Conservation (phyloP, 2,797 vertebrate species). For the Chelonia mydas region DNA sequence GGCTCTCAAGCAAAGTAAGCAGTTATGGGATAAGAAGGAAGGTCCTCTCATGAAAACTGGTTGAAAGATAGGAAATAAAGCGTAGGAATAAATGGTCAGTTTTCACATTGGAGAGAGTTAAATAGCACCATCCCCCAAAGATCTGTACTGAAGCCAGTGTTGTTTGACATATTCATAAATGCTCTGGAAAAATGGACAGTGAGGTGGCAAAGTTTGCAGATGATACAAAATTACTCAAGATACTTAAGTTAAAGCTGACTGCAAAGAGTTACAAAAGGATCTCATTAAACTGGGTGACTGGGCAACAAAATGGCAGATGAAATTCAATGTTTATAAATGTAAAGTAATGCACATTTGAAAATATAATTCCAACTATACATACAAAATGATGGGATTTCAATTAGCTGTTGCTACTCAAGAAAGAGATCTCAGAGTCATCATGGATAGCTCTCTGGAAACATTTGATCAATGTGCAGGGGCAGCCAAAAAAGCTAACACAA, state of each 20-base stretch:
- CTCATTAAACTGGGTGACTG: neutral
- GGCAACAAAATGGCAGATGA: neutral
- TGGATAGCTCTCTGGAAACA: neutral
- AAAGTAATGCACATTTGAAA: neutral
- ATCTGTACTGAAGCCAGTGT: neutral
- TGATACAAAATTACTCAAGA: neutral
- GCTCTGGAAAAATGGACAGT: neutral
- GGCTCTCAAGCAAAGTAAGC: neutral
- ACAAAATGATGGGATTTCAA: neutral
- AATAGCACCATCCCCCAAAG: neutral
- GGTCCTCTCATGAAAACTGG: neutral
- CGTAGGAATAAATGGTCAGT: neutral
- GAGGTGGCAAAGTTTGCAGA: neutral
- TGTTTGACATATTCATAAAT: neutral
- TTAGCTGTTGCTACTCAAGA: neutral
- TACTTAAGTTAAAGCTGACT: neutral
- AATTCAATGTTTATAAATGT: neutral
- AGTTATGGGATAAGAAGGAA: neutral
- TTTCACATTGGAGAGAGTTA: neutral
- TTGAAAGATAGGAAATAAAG: neutral
- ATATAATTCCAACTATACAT: neutral
- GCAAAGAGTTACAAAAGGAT: neutral
- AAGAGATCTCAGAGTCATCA: neutral
- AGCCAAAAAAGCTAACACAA: neutral
- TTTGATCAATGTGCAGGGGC: neutral